Evolutionary conservation across 2,113 vertebrate species (phyloP).

Genomic region (Corythoichthys intestinalis): DNA sequence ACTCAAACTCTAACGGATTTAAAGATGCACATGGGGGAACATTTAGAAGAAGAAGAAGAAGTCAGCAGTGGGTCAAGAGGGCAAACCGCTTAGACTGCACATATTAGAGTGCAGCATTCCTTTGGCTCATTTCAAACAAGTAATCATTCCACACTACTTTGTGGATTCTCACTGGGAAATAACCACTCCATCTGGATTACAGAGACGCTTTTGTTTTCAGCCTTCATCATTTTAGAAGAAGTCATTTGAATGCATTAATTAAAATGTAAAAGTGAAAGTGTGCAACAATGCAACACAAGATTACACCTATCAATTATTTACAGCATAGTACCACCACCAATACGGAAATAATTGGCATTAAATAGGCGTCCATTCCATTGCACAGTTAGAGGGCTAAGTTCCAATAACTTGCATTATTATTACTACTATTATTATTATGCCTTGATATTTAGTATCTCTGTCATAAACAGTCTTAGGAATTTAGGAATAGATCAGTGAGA

Average conservation of each 20-base stretch:
- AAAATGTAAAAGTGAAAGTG: not conserved
- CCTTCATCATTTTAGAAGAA: not conserved
- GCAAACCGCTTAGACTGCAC: slow-evolving; percentile 32
- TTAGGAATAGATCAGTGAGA: not conserved
- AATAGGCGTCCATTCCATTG: not conserved
- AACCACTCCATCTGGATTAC: slow-evolving; percentile 33
- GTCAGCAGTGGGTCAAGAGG: slow-evolving; percentile 36
- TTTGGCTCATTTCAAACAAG: slow-evolving; percentile 61
- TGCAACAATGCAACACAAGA: not conserved
- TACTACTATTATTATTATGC: not conserved
- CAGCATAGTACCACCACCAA: not conserved
- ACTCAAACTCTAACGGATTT: not conserved
- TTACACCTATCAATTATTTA: not conserved
- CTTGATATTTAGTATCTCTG: not conserved
- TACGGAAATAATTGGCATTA: not conserved
- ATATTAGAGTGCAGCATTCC: slow-evolving; percentile 53
- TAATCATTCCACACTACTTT: slow-evolving; percentile 61
- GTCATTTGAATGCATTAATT: not conserved
- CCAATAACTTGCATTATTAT: not conserved
- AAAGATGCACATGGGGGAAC: slow-evolving; percentile 16
- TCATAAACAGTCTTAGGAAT: not conserved
- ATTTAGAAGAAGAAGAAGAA: slow-evolving; percentile 9
- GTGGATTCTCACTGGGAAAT: slow-evolving; percentile 59
- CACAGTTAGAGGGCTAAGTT: not conserved
- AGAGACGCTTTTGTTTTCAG: slow-evolving; percentile 48